Conservation (phyloP, 2,797 vertebrate genomes). For the Chloroceryle amazona region DNA sequence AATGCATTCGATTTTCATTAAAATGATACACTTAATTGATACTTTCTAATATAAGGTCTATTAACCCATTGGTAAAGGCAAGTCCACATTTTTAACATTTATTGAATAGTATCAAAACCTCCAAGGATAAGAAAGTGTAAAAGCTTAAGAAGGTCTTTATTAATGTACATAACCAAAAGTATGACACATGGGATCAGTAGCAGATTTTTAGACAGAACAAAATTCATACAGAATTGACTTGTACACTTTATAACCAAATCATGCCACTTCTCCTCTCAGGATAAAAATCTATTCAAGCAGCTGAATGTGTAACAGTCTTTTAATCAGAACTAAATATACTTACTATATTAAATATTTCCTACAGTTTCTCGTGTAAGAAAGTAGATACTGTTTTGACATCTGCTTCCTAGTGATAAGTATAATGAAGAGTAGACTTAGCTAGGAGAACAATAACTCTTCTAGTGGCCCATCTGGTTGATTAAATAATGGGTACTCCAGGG, state of each 20-base stretch:
- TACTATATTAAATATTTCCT: background rate
- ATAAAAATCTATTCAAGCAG: background rate
- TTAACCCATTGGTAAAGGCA: conserved; percentile 47
- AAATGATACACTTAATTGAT: conserved; percentile 64
- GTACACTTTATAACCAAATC: background rate
- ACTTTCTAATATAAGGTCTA: conserved; percentile 41
- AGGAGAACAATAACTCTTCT: background rate
- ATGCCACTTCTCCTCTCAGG: background rate
- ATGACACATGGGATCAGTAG: background rate
- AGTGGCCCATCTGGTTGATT: background rate
- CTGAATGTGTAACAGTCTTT: background rate
- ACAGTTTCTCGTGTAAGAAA: background rate
- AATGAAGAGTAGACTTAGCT: background rate
- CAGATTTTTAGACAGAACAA: background rate
- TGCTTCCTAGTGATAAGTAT: background rate
- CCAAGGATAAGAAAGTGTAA: background rate
- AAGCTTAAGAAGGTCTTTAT: conserved; percentile 52
- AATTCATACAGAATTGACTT: background rate
- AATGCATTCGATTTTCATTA: conserved; percentile 73
- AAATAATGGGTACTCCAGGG: background rate
- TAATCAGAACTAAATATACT: background rate
- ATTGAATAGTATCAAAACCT: conserved; percentile 12
- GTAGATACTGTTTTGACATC: background rate
- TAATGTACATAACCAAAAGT: conserved; percentile 17
- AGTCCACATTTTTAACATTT: background rate